Conservation (phyloP, 2,113 vertebrate species). For the Aldabrachelys gigantea region DNA sequence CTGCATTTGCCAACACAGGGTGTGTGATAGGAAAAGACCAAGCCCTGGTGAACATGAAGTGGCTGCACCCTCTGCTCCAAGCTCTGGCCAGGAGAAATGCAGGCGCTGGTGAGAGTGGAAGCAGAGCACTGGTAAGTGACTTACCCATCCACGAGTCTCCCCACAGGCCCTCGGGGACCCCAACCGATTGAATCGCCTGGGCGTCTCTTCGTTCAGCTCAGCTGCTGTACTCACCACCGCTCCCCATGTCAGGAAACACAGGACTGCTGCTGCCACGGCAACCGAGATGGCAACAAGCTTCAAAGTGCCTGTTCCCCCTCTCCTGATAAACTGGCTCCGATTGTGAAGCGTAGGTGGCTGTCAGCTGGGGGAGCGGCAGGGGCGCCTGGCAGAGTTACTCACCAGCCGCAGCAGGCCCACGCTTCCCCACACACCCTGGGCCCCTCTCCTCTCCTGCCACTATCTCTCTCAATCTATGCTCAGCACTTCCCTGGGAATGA, state of each 20-base stretch:
- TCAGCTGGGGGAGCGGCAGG: background rate
- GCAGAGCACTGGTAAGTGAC: background rate
- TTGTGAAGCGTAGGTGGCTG: constrained; percentile 14
- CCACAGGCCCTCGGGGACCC: background rate
- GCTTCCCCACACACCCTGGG: background rate
- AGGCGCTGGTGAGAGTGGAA: no score
- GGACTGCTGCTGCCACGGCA: constrained; percentile 36
- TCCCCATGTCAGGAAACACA: background rate
- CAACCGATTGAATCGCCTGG: background rate
- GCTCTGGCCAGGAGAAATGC: background rate
- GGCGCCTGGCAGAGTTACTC: background rate
- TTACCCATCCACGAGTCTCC: background rate
- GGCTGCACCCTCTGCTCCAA: background rate
- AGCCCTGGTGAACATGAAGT: background rate
- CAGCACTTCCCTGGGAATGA: background rate
- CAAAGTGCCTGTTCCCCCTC: background rate
- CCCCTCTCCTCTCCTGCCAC: background rate
- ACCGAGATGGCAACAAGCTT: constrained; percentile 20
- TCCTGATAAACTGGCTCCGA: background rate
- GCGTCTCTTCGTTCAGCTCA: no score
- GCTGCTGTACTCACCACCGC: background rate
- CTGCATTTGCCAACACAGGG: background rate
- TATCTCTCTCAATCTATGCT: background rate
- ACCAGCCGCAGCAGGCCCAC: background rate
- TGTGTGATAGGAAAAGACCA: background rate